These are phyloP conservation scores for Myrmecobius fasciatus DNA, from an alignment of 2,113 vertebrate genomes.

Conservation along the genomic window DNA sequence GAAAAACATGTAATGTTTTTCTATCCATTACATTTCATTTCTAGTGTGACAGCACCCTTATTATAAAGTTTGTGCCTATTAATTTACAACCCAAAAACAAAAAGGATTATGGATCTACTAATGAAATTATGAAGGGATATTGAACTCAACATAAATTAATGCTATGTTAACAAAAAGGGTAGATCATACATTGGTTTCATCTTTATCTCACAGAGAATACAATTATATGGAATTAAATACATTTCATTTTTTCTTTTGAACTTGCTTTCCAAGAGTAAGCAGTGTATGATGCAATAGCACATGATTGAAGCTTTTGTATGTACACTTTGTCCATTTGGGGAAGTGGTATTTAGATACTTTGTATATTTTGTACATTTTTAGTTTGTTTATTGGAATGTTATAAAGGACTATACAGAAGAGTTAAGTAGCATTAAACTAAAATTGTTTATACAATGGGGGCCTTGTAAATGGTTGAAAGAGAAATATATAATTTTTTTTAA, in stretches of 20 bases:
- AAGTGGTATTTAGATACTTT: neutral
- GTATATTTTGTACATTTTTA: conserved; percentile 13
- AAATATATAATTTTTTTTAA: neutral
- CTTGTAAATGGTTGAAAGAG: neutral
- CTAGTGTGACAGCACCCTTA: neutral
- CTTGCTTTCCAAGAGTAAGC: conserved; percentile 10
- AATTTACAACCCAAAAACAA: neutral
- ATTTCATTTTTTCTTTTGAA: conserved; percentile 20
- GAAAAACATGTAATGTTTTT: neutral
- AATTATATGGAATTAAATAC: neutral
- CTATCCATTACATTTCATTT: neutral
- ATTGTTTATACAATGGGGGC: neutral
- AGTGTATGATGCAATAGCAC: neutral
- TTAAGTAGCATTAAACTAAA: neutral
- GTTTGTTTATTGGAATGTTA: neutral
- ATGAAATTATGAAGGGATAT: conserved; percentile 15
- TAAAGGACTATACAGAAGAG: neutral
- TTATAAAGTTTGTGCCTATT: neutral
- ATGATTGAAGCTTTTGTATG: neutral
- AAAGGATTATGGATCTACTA: conserved; percentile 18
- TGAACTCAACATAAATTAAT: neutral
- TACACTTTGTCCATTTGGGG: neutral
- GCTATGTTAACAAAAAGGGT: neutral
- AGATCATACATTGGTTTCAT: neutral
- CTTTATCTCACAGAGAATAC: neutral